These are phyloP conservation scores for Galeopterus variegatus DNA, from an alignment of 2,113 vertebrate species.

Conservation along the genomic window DNA sequence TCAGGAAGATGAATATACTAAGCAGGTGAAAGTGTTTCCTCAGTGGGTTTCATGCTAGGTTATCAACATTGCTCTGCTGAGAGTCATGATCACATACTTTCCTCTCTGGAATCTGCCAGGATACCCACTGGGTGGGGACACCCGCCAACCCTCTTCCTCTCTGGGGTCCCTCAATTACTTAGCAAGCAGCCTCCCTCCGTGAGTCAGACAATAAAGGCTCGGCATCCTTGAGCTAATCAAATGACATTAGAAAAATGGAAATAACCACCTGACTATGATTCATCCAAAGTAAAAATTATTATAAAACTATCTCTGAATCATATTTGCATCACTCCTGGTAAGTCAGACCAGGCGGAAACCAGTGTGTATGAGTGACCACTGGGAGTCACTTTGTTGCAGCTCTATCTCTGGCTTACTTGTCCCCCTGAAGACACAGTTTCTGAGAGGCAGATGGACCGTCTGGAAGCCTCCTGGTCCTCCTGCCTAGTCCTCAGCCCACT, in stretches of 20 bases:
- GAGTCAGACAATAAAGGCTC: not conserved
- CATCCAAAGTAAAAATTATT: constrained; percentile 28
- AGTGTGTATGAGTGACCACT: not conserved
- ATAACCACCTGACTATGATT: constrained; percentile 11
- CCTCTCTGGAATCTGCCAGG: not conserved
- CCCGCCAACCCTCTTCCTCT: constrained; percentile 51
- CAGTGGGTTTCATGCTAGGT: not conserved
- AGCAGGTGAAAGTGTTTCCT: not conserved
- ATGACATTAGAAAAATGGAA: constrained; percentile 45
- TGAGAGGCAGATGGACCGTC: not conserved
- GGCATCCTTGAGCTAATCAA: constrained; percentile 52
- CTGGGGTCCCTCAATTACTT: not conserved
- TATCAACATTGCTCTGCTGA: not conserved
- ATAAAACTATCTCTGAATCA: constrained; percentile 3
- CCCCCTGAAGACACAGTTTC: not conserved
- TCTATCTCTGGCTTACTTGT: not conserved
- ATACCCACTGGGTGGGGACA: not conserved
- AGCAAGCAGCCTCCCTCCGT: not conserved
- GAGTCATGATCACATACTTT: not conserved
- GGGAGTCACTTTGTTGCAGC: not conserved
- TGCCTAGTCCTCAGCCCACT: constrained; percentile 26
- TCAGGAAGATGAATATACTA: too few species aligned
- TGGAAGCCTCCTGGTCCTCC: not conserved
- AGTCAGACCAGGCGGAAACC: not conserved
- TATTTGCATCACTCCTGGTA: not conserved